Base-by-base conservation (phyloP, 2,113 vertebrate species). In the Nothocercus julius region DNA sequence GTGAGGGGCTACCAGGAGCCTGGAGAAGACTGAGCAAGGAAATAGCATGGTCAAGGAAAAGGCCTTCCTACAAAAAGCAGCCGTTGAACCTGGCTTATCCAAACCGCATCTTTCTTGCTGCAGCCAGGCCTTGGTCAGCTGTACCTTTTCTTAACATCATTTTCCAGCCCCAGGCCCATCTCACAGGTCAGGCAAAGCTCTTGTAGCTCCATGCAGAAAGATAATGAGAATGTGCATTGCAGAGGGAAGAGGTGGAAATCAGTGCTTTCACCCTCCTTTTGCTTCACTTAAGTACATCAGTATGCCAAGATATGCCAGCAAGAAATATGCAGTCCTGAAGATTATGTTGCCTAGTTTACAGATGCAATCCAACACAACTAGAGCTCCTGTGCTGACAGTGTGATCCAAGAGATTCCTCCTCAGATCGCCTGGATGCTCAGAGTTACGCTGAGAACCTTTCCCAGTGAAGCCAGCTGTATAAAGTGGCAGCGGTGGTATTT, bases 161-260 rank as follows among this genome's bases (percentile, higher is more conserved):
- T 44, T 27, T 17, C 32, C 54, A 82, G 81, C 38, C 21, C 53
- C 25, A 40, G 78, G 44, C 38, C 54, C 0, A 8, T n/a, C 74
- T 53, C 62, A 24, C 3, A 36, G 1, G 8, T 24, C 17, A 40
- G 51, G 62, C 21, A 45, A 75, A 25, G 45, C 36, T 85, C 67
- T 74, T 34, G 54, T 49, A 78, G 66, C 1, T 1, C 25, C 30
- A 3, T 1, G 13, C 8, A 44, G 34, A 49, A 38, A 75, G 76
- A 17, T 13, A 53, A 45, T 0, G 0, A 13, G 28, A 72, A 30
- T 0, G 7, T 28, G 64, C 2, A 8, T 1, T 81, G 82, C 53
- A 76, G 64, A 36, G 7, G 86, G 42, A 40, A 92, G 54, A 62
- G 56, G 19, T 36, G 40, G 73, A 62, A 82, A 70, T 75, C 51